Evolutionary conservation across 2,113 vertebrate species (phyloP).

Genomic region (Gadus chalcogrammus): DNA sequence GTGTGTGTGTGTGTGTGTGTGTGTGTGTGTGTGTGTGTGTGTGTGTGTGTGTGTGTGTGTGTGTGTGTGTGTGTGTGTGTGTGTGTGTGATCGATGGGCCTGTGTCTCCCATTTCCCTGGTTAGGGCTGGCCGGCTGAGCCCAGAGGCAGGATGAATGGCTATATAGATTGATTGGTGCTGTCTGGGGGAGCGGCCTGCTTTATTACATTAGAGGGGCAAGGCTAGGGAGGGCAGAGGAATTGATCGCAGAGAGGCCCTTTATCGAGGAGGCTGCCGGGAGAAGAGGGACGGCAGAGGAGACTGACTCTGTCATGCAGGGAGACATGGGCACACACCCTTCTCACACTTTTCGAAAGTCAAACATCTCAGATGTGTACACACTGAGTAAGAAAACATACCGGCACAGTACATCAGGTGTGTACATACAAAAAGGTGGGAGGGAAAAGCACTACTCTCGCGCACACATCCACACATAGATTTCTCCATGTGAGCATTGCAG

Average conservation of each 20-base stretch:
- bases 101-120: constrained; percentile 70
- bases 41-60: constrained; percentile 3
- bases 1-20: constrained; percentile 39
- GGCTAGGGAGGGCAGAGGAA: constrained; percentile 65
- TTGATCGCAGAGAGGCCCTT: constrained; percentile 58
- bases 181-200: constrained; percentile 71
- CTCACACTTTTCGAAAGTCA: constrained; percentile 4
- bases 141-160: constrained; percentile 73
- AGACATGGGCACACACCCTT: not conserved
- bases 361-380: constrained; percentile 17
- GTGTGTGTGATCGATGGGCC: constrained; percentile 68
- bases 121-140: constrained; percentile 67
- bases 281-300: constrained; percentile 22
- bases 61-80: constrained; percentile 41
- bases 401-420: not conserved
- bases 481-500: constrained; percentile 40
- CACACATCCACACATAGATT: constrained; percentile 17
- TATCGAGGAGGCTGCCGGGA: constrained; percentile 32
- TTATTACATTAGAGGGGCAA: constrained; percentile 73
- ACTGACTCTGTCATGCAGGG: constrained; percentile 29
- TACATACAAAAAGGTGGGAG: constrained; percentile 16
- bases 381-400: constrained; percentile 16
- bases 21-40: constrained; percentile 42
- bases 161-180: constrained; percentile 76
- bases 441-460: constrained; percentile 19